Base-by-base conservation (phyloP, 2,113 vertebrate genomes). In the Spilogale gracilis region DNA sequence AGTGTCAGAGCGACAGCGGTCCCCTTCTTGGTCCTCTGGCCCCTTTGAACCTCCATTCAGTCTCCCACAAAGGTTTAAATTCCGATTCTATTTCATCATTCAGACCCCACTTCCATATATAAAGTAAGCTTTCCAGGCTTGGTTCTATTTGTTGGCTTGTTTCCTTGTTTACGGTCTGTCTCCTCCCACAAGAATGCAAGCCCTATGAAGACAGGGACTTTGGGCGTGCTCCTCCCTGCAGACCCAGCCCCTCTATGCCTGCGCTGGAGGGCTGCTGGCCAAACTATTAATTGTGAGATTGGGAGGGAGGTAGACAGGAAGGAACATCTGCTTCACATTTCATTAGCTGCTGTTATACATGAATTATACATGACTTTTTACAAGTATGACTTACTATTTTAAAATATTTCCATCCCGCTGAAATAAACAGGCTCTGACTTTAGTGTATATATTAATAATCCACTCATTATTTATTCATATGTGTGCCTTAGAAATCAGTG, bases 321-420 rank as follows among this genome's bases (percentile, higher is more conserved):
- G 38, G 30, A 69, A 54, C 38, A 74, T 13, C 56, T 38, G 45
- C n/a, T 85, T 85, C 84, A 16, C 2, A 48, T 48, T 73, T 84
- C 87, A 91, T 69, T 91, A 69, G 63, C 27, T 92, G 85, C 48
- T 56, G 54, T 84, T 67, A 50, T 32, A 48, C 48, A 73, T 56
- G 7, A 92, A 74, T 38, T 67, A 50, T 32, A 48, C 48, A 73
- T 56, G 7, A 92, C 67, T 38, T 89, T 96, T 92, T 94, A 21
- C 12, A 87, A 48, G 43, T 48, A 25, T 74, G 32, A 89, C 67
- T 71, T 80, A 13, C 48, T 80, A 93, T 45, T 90, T 94, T 71
- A 65, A 95, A 95, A 79, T 50, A 93, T 82, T 94, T 95, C 86
- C 69, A 65, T 97, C 95, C 71, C 85, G 27, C 48, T 82, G 17